Base-by-base conservation (phyloP, 2,797 vertebrate genomes). In the Acanthurus tractus region DNA sequence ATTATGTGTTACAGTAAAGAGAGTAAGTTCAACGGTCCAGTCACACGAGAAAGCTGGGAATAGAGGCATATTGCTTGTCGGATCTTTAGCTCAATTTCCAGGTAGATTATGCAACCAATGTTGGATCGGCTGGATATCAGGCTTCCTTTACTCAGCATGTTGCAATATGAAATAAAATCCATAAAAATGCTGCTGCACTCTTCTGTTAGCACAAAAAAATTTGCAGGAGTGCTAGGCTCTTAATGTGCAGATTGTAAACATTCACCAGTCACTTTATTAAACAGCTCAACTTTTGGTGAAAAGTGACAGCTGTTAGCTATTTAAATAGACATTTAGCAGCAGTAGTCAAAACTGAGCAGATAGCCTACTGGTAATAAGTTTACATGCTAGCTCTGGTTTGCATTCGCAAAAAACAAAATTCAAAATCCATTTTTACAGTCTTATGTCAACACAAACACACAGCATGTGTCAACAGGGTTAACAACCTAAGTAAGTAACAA, bases 11-110 rank as follows among this genome's bases (percentile, higher is more conserved):
- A 29, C 56, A 20, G 54, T 50, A 36, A 20, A 66, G 42, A 68
- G 14, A 61, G 36, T 66, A 42, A 49, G 44, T 52, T 13, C 56
- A 46, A 40, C 2, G 29, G 22, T 40, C 20, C 49, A 45, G 55
- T 59, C 52, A 67, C 9, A 34, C 29, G 59, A 72, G 62, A 34
- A 54, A n/a, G 29, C 29, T 34, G 49, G 45, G 20, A 5, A 64
- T 23, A 36, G 25, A 68, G 49, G 57, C 15, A 58, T 42, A 3
- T 69, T 42, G 55, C 48, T 53, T 22, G 29, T 63, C 23, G 29
- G 67, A 9, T 44, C 13, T 73, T 73, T 73, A 52, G 29, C 65
- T 78, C 9, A 36, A 40, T 63, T 61, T 63, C 52, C 42, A 2
- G 14, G 23, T 18, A 36, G 44, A 49, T 63, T 65, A 53, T 57